phyloP scores from a whole-genome alignment of 2,888 invertebrate species.

The Diarsia rubi region DNA sequence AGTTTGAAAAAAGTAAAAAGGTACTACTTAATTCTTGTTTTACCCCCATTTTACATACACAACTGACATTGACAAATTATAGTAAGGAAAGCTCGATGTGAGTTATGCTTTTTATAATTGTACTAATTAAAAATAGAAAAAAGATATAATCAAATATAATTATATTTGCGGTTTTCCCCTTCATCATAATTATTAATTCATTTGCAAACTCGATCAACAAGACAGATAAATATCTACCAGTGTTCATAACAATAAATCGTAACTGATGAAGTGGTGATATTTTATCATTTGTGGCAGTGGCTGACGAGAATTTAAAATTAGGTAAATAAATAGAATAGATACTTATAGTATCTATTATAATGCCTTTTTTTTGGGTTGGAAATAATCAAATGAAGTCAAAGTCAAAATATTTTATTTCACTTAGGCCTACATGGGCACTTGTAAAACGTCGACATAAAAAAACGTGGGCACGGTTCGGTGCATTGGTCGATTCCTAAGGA shows the following conservation, averaged over 20 bases:
- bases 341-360: too few relatives aligned
- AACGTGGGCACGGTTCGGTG: too few relatives aligned
- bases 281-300: background rate
- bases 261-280: background rate
- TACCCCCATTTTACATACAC: background rate
- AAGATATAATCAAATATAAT: background rate
- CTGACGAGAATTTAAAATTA: background rate
- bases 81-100: background rate
- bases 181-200: constrained; percentile 12
- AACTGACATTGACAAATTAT: constrained; percentile 35
- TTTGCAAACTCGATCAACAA: constrained; percentile 4
- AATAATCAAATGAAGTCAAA: too few relatives aligned
- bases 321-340: background rate
- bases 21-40: background rate
- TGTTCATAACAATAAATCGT: background rate
- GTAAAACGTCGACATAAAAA: too few relatives aligned
- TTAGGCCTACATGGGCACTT: too few relatives aligned
- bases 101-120: background rate
- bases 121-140: too few relatives aligned
- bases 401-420: too few relatives aligned
- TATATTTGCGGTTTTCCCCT: constrained; percentile 2
- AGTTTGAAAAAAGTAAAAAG: background rate
- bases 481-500: too few relatives aligned
- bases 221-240: background rate
- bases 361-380: too few relatives aligned